Percentiles rank a stretch among this genome's conserved stretches.
Evolutionary conservation across 2,888 invertebrate species (phyloP).

Genomic region (Cerastis leucographa): DNA sequence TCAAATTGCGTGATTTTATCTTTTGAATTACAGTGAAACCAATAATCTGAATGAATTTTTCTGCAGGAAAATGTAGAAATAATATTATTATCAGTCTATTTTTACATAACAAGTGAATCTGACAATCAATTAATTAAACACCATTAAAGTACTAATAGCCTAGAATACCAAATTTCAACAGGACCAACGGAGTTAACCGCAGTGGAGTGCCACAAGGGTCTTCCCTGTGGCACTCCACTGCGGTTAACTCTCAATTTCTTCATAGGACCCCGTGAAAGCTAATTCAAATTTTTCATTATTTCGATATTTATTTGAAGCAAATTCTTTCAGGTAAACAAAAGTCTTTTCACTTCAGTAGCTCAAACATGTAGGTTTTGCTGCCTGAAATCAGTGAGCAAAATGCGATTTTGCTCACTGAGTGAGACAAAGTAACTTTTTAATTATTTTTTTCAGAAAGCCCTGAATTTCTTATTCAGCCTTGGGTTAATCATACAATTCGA

Average conservation of each 20-base stretch:
- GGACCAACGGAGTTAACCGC: too few relatives aligned
- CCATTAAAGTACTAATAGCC: neutral
- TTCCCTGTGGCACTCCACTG: neutral
- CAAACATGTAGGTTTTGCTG: too few relatives aligned
- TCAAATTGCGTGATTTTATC: neutral
- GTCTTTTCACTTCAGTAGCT: too few relatives aligned
- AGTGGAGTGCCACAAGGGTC: too few relatives aligned
- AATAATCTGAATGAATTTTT: neutral
- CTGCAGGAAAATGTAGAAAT: neutral
- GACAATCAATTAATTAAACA: neutral
- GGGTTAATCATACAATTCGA: too few relatives aligned
- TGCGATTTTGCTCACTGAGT: too few relatives aligned
- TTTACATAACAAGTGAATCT: neutral
- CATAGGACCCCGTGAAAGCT: neutral
- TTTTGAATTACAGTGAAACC: neutral
- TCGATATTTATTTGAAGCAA: neutral
- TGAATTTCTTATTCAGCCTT: too few relatives aligned
- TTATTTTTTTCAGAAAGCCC: too few relatives aligned
- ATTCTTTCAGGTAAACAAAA: neutral
- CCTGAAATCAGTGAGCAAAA: too few relatives aligned
- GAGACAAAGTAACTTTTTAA: too few relatives aligned
- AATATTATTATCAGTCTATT: neutral
- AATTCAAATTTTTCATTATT: neutral
- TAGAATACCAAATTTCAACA: too few relatives aligned
- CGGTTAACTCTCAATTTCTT: neutral